Conservation (phyloP, 2,888 invertebrate genomes). For the Pseudolycoriella hygida region DNA sequence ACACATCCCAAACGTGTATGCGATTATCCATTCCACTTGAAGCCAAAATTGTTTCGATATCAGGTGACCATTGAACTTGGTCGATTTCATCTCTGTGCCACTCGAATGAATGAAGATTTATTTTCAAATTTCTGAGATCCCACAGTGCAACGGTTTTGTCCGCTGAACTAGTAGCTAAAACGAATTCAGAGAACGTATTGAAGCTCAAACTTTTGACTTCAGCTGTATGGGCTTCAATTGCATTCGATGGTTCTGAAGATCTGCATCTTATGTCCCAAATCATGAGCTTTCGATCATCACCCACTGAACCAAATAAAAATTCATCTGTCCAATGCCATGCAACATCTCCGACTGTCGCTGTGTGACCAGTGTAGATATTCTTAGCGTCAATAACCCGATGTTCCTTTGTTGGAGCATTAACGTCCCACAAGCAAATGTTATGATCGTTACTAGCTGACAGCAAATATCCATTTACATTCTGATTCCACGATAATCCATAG, state of each 20-base stretch:
- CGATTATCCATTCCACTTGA: slow-evolving; percentile 96
- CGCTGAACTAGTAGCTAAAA: slow-evolving; percentile 95
- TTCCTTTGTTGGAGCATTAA: slow-evolving; percentile 89
- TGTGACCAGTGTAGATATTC: slow-evolving; percentile 96
- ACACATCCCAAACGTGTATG: slow-evolving; percentile 97
- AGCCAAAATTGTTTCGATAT: slow-evolving; percentile 97
- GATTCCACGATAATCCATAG: slow-evolving; percentile 93
- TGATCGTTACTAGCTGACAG: slow-evolving; percentile 95
- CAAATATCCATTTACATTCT: slow-evolving; percentile 90
- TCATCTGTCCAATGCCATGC: slow-evolving; percentile 98
- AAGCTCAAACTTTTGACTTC: slow-evolving; percentile 99
- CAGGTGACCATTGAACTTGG: slow-evolving; percentile 99
- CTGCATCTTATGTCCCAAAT: slow-evolving; percentile 98
- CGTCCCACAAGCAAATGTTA: slow-evolving; percentile 98
- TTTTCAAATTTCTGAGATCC: slow-evolving; percentile 92
- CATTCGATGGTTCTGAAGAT: slow-evolving; percentile 92
- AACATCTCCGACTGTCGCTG: slow-evolving; percentile 96
- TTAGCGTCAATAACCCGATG: slow-evolving; percentile 93
- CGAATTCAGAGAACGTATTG: slow-evolving; percentile 97
- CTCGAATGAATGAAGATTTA: slow-evolving; percentile 98
- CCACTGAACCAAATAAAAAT: slow-evolving; percentile 95
- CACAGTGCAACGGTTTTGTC: slow-evolving; percentile 95
- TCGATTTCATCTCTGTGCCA: slow-evolving; percentile 99
- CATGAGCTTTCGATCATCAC: slow-evolving; percentile 98
- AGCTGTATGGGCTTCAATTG: slow-evolving; percentile 97